phyloP scores from a whole-genome alignment of 2,113 vertebrate species.

The Oryzias javanicus region DNA sequence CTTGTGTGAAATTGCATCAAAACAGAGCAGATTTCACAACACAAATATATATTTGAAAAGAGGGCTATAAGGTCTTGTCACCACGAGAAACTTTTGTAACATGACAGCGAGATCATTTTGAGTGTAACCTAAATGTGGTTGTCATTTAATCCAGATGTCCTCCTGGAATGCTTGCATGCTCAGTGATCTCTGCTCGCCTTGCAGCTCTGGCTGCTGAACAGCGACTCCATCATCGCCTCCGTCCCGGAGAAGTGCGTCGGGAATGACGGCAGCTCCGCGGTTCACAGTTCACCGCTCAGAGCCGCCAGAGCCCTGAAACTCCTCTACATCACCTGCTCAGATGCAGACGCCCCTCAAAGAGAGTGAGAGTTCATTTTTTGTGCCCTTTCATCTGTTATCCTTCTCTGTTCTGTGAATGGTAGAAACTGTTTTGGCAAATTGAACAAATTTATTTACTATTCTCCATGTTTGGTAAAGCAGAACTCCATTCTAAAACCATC shows the following conservation, averaged over 20 bases:
- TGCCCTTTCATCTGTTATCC: constrained; percentile 35
- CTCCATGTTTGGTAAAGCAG: constrained; percentile 40
- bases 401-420: constrained; percentile 23
- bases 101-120: background rate
- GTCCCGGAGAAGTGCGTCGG: constrained; percentile 60
- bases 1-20: constrained; percentile 23
- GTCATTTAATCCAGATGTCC: too few relatives aligned
- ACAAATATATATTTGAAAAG: background rate
- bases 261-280: constrained; percentile 50
- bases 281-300: constrained; percentile 51
- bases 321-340: constrained; percentile 84
- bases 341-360: constrained; percentile 72
- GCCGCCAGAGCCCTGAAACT: constrained; percentile 83
- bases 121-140: background rate
- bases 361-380: constrained; percentile 80
- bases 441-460: constrained; percentile 47
- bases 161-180: constrained; percentile 4
- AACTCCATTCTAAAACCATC: constrained; percentile 53
- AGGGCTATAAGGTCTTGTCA: background rate
- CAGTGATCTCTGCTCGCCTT: constrained; percentile 51
- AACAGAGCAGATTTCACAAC: constrained; percentile 5
- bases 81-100: background rate
- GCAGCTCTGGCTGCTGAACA: constrained; percentile 95
- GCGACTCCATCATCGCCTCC: constrained; percentile 85
- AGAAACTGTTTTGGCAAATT: constrained; percentile 18